A percentile compares a stretch with the other conserved stretches of the same genome.
These are phyloP conservation scores for Vanessa atalanta DNA, from an alignment of 1,140 invertebrate species.

Conservation along the genomic window DNA sequence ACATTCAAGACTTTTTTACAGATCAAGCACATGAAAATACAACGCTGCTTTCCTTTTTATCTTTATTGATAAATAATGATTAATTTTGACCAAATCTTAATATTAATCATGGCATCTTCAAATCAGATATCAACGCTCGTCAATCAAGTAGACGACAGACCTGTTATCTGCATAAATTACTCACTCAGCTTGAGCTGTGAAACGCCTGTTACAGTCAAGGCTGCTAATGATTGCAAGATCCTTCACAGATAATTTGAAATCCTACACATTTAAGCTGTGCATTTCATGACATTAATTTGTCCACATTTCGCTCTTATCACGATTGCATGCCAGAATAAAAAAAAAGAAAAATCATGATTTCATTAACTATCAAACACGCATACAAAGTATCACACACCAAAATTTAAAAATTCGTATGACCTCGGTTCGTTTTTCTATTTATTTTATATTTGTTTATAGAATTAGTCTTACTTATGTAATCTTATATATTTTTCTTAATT, in stretches of 20 bases:
- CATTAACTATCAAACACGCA: conserved; percentile 81
- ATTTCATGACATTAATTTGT: conserved; percentile 84
- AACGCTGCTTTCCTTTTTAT: no score
- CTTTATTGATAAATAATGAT: neutral
- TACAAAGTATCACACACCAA: conserved; percentile 52
- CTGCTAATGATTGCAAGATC: conserved; percentile 79
- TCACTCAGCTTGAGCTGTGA: conserved; percentile 74
- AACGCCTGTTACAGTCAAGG: conserved; percentile 77
- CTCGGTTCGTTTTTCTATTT: no score
- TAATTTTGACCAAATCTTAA: neutral
- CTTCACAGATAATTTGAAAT: conserved; percentile 84
- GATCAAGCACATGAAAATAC: no score
- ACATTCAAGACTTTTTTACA: no score
- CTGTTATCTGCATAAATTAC: conserved; percentile 46
- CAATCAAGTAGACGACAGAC: conserved; percentile 21
- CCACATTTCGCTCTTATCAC: conserved; percentile 83
- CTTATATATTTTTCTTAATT: no score
- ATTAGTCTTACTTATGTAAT: no score
- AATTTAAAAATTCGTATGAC: no score
- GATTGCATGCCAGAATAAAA: no score
- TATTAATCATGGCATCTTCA: neutral
- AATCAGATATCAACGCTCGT: conserved; percentile 15
- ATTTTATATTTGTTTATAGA: no score
- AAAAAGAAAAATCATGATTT: no score
- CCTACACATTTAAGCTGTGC: conserved; percentile 87